phyloP scores from a whole-genome alignment of 23 tunicate species.

The Trididemnum miniatum region DNA sequence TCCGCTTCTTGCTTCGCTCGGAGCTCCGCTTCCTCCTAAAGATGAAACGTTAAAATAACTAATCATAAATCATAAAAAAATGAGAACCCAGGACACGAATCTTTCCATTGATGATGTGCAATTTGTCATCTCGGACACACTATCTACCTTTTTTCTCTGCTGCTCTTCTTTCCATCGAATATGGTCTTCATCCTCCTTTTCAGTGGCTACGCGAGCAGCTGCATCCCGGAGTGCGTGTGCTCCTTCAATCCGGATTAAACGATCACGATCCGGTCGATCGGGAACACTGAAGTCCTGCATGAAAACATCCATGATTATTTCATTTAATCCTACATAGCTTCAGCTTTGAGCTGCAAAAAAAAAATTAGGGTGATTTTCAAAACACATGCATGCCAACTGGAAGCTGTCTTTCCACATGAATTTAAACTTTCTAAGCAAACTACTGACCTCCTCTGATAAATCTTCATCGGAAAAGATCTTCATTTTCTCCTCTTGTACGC shows the following conservation, averaged over 20 bases:
- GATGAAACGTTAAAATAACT: too few relatives aligned
- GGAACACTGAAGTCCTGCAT: conserved; percentile 66
- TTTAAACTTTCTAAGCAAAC: not conserved
- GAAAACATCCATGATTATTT: too few relatives aligned
- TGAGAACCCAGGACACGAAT: too few relatives aligned
- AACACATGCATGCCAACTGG: too few relatives aligned
- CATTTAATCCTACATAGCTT: too few relatives aligned
- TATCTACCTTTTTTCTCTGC: conserved; percentile 45
- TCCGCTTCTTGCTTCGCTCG: conserved; percentile 21
- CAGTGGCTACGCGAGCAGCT: not conserved
- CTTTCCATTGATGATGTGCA: too few relatives aligned
- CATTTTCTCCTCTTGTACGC: conserved; percentile 74
- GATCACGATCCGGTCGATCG: conserved; percentile 87
- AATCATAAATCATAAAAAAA: too few relatives aligned
- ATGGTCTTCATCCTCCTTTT: conserved; percentile 23
- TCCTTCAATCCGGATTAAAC: conserved; percentile 63
- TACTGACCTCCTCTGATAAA: conserved; percentile 61
- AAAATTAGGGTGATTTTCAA: too few relatives aligned
- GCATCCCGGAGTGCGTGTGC: conserved; percentile 41
- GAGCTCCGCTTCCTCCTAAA: conserved; percentile 30
- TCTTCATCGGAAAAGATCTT: conserved; percentile 72
- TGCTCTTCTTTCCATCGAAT: conserved; percentile 41
- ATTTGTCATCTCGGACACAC: too few relatives aligned
- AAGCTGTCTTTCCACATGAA: too few relatives aligned
- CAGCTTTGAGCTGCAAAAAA: too few relatives aligned